Percentiles rank a stretch among this genome's conserved stretches.
These are phyloP conservation scores for Heteromyza rotundicornis DNA, from an alignment of 2,888 invertebrate genomes.

Conservation along the genomic window DNA sequence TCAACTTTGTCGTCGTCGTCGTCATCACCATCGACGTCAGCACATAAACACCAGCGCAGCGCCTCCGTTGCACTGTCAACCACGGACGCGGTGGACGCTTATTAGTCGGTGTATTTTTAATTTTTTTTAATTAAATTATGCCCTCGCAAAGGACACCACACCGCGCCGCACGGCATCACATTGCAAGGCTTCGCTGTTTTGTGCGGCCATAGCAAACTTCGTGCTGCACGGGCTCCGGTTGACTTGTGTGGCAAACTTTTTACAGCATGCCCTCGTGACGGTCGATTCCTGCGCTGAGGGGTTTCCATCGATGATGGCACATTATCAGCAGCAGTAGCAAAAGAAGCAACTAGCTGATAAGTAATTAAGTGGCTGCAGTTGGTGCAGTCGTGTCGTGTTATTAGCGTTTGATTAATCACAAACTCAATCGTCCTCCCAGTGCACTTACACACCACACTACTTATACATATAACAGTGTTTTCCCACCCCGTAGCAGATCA, in stretches of 20 bases:
- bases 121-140: neutral
- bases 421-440: too few relatives aligned
- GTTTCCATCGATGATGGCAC: neutral
- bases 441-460: too few relatives aligned
- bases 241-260: neutral
- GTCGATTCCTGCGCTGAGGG: neutral
- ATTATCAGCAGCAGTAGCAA: too few relatives aligned
- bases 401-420: slow-evolving; percentile 2
- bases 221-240: neutral
- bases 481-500: too few relatives aligned
- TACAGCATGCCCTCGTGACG: neutral
- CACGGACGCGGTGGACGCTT: neutral
- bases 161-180: neutral
- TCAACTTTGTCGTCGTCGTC: too few relatives aligned
- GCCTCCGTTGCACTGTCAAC: neutral
- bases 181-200: neutral
- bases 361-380: too few relatives aligned
- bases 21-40: neutral
- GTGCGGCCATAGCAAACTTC: neutral
- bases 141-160: neutral
- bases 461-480: too few relatives aligned
- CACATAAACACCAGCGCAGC: neutral
- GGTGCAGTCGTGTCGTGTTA: too few relatives aligned
- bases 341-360: too few relatives aligned
- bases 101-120: neutral